A percentile compares a stretch with the other conserved stretches of the same genome.
These are phyloP conservation scores for Acleris sparsana DNA, from an alignment of 2,888 invertebrate genomes.

Conservation along the genomic window DNA sequence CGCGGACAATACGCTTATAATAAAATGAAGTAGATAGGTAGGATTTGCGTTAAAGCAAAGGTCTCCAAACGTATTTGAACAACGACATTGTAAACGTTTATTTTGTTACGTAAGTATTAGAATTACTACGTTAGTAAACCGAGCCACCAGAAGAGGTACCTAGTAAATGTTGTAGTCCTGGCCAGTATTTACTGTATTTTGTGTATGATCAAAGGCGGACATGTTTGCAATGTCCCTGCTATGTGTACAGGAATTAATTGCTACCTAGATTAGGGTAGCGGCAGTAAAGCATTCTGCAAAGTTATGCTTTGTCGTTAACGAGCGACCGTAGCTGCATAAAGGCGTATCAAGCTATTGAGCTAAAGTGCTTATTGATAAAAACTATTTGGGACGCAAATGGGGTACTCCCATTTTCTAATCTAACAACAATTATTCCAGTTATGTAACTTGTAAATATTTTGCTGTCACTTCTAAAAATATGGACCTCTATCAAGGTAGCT, in stretches of 20 bases:
- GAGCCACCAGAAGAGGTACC: too few species aligned
- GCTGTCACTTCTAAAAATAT: too few species aligned
- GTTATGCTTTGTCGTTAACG: slow-evolving; percentile 57
- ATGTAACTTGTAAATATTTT: too few species aligned
- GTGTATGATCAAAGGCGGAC: slow-evolving; percentile 44
- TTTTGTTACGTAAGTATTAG: too few species aligned
- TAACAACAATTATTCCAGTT: too few species aligned
- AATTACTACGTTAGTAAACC: too few species aligned
- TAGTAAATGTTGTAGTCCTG: background rate
- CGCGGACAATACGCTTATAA: slow-evolving; percentile 43
- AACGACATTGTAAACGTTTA: too few species aligned
- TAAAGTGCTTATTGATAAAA: slow-evolving; percentile 13
- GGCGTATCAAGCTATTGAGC: slow-evolving; percentile 20
- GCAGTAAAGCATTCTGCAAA: slow-evolving; percentile 52
- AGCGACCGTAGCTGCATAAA: slow-evolving; percentile 39
- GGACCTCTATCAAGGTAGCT: too few species aligned
- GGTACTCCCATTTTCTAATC: too few species aligned
- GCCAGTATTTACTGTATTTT: slow-evolving; percentile 23
- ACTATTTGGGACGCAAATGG: background rate
- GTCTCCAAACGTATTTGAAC: too few species aligned
- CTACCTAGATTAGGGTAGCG: slow-evolving; percentile 53
- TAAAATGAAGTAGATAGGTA: too few species aligned
- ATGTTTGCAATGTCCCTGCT: slow-evolving; percentile 51
- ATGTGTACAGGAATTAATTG: slow-evolving; percentile 50
- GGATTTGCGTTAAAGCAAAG: too few species aligned